Base-by-base conservation (phyloP, 1,140 invertebrate species). In the Pectinophora gossypiella region DNA sequence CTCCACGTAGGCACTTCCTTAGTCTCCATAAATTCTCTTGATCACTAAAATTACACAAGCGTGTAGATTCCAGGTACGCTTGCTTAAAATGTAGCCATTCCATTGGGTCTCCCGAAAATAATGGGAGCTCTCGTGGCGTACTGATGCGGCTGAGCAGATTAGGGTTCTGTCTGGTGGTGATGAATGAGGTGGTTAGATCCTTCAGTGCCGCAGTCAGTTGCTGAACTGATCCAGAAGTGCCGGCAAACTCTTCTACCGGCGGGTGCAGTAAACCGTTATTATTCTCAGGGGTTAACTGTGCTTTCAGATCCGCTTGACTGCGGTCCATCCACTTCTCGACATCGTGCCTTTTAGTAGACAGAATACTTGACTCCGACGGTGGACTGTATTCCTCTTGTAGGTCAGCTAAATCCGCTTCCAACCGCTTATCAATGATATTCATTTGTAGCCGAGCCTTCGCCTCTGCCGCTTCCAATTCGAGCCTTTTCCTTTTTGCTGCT, bases 1-100 rank as follows among this genome's bases (percentile, higher is more conserved):
- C 12, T 35, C 46, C 46, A 9, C 18, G 15, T 19, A 48, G 27
- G 35, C 46, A 48, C 18, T 48, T 48, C n/a, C 46, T 15, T 18
- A 48, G 46, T 18, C 46, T 35, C 46, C 46, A 48, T 48, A 48
- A 27, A 19, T 48, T 48, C 12, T 48, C 46, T 36, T 18, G 32
- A 3, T 48, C 23, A 5, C 6, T 48, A 19, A 48, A 48, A 1
- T 36, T 36, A 36, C 46, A 48, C 6, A 48, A 9, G 7, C 35
- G 15, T n/a, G 46, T 48, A 2, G 46, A 48, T 19, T 48, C 32
- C n/a, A 15, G 6, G 16, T 48, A 48, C 7, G 46, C 46, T 16
- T 48, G 46, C 13, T 36, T 48, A 48, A 36, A n/a, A n/a, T n/a
- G n/a, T n/a, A n/a, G n/a, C n/a, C n/a, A n/a, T n/a, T n/a, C n/a